Percentiles rank a stretch among this genome's conserved stretches.
These are phyloP conservation scores for Lithophane socia DNA, from an alignment of 2,888 invertebrate genomes.

Conservation along the genomic window DNA sequence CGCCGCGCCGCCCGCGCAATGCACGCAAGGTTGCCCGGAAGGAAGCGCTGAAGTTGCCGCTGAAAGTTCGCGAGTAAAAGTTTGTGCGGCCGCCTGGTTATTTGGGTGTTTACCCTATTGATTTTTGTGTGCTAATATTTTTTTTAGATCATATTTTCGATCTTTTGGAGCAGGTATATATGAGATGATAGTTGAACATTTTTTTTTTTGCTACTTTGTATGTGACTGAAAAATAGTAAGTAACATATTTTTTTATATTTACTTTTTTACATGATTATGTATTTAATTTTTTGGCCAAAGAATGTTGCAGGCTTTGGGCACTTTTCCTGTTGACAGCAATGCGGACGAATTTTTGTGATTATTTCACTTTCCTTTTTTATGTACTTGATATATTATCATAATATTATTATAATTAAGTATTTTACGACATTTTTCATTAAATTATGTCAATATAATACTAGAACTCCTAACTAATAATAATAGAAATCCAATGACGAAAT, in stretches of 20 bases:
- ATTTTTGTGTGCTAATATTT: slow-evolving; percentile 26
- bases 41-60: slow-evolving; percentile 83
- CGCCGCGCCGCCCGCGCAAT: slow-evolving; percentile 73
- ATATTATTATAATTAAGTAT: too few relatives aligned
- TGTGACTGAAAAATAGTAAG: too few relatives aligned
- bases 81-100: slow-evolving; percentile 66
- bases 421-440: too few relatives aligned
- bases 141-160: slow-evolving; percentile 22
- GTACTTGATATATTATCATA: too few relatives aligned
- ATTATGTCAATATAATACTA: too few relatives aligned
- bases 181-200: neutral
- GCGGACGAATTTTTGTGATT: too few relatives aligned
- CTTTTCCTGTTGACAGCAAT: too few relatives aligned
- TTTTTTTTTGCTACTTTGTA: slow-evolving; percentile 7
- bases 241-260: neutral
- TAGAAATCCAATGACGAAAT: too few relatives aligned
- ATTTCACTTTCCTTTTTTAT: too few relatives aligned
- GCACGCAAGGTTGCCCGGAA: slow-evolving; percentile 86
- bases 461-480: too few relatives aligned
- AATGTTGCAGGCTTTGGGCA: too few relatives aligned
- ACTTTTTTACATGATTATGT: neutral
- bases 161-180: neutral
- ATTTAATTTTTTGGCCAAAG: neutral
- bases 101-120: slow-evolving; percentile 49
- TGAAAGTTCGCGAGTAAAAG: slow-evolving; percentile 87